Evolutionary conservation across 2,113 vertebrate genomes (phyloP).

Genomic region (Nothocercus julius): DNA sequence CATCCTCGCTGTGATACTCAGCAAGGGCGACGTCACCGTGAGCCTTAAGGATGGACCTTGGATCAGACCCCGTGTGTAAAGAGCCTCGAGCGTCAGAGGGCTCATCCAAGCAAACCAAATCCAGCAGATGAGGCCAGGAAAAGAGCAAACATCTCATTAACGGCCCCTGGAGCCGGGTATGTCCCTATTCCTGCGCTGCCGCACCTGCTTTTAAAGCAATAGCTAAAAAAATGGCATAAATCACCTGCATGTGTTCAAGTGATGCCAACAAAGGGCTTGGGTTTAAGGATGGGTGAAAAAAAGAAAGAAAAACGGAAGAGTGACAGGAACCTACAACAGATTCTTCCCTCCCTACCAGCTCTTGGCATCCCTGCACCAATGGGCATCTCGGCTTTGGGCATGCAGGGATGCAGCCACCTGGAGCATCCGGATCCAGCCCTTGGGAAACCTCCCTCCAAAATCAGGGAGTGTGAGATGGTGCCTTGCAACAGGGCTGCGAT

Average conservation of each 20-base stretch:
- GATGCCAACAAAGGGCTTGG: neutral
- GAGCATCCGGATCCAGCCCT: neutral
- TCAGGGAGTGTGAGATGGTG: rapidly evolving
- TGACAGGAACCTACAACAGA: neutral
- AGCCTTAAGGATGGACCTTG: constrained; percentile 7
- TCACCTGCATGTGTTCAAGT: neutral
- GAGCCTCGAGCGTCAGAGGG: rapidly evolving
- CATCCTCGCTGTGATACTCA: neutral
- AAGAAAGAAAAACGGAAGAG: neutral
- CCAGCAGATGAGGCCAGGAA: neutral
- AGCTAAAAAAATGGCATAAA: constrained; percentile 31
- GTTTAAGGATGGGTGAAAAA: neutral
- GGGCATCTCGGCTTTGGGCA: rapidly evolving
- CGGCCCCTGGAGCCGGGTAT: neutral
- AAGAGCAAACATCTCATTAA: neutral
- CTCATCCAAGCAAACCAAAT: neutral
- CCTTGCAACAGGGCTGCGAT: neutral
- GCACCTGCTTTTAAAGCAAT: constrained; percentile 37
- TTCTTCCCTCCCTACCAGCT: neutral
- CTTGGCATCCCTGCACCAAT: too few relatives aligned
- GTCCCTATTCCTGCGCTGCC: neutral
- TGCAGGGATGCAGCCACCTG: neutral
- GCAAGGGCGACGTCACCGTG: neutral
- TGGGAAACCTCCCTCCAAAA: too few relatives aligned
- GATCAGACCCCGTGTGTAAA: neutral